Evolutionary conservation across 2,888 invertebrate species (phyloP).

Genomic region (Oligia strigilis): DNA sequence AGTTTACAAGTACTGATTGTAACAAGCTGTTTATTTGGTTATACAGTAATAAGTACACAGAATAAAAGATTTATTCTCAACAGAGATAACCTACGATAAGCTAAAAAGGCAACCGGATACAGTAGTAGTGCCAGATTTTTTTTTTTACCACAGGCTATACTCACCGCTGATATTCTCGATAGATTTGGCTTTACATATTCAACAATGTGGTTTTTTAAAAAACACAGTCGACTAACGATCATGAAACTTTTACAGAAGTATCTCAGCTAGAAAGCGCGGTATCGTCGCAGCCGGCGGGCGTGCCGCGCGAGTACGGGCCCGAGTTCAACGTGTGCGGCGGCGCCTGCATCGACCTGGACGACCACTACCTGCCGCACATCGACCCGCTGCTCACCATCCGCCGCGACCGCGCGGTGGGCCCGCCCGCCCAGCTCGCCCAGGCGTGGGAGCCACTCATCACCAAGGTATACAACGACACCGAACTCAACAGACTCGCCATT

Average conservation of each 20-base stretch:
- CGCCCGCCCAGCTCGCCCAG: background rate
- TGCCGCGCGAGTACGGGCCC: conserved; percentile 81
- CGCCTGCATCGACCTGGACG: conserved; percentile 74
- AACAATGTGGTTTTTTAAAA: background rate
- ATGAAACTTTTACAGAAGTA: conserved; percentile 13
- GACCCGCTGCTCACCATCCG: conserved; percentile 82
- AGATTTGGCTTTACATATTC: too few species aligned
- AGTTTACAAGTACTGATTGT: too few species aligned
- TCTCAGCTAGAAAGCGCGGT: background rate
- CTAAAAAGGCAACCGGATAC: too few species aligned
- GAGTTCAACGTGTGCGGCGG: conserved; percentile 74
- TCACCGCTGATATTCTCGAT: too few species aligned
- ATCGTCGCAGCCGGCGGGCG: background rate
- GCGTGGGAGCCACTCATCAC: conserved; percentile 79
- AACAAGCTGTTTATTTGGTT: too few species aligned
- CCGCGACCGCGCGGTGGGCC: background rate
- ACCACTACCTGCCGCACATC: conserved; percentile 82
- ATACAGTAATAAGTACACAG: too few species aligned
- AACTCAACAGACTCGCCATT: conserved; percentile 71
- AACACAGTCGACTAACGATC: background rate
- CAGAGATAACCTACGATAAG: too few species aligned
- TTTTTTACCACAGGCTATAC: too few species aligned
- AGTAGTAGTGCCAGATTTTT: too few species aligned
- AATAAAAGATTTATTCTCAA: too few species aligned
- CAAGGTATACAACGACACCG: conserved; percentile 73